Conservation (phyloP, 2,797 vertebrate genomes). For the Danio aesculapii region DNA sequence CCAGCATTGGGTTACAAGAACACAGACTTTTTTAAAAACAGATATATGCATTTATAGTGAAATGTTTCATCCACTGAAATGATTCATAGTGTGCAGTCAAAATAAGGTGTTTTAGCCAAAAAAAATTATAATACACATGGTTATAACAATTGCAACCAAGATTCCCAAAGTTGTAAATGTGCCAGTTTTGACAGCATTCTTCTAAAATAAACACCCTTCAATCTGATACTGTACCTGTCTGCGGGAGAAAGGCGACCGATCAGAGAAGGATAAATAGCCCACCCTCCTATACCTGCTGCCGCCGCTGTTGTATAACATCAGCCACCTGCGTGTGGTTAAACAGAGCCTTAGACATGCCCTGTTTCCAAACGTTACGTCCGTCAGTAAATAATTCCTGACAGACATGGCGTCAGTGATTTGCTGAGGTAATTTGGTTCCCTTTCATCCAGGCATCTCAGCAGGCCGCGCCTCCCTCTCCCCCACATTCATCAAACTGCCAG, state of each 20-base stretch:
- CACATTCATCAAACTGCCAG: conserved; percentile 65
- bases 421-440: conserved; percentile 54
- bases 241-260: conserved; percentile 10
- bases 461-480: conserved; percentile 42
- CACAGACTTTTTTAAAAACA: no score
- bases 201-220: not conserved
- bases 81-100: no score
- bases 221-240: not conserved
- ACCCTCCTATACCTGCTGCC: conserved; percentile 13
- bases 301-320: not conserved
- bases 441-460: conserved; percentile 53
- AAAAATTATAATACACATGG: no score
- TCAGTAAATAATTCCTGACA: conserved; percentile 56
- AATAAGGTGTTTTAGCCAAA: no score
- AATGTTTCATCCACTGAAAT: no score
- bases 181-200: not conserved
- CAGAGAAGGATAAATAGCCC: conserved; percentile 6
- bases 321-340: conserved; percentile 29
- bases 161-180: not conserved
- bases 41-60: no score
- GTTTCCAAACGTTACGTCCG: conserved; percentile 43
- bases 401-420: conserved; percentile 49
- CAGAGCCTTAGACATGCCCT: conserved; percentile 35
- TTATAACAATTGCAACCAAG: no score
- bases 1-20: no score